Evolutionary conservation across 2,113 vertebrate genomes (phyloP), one percentile per base, ranked within the genome.

Genomic region (Eretmochelys imbricata): DNA sequence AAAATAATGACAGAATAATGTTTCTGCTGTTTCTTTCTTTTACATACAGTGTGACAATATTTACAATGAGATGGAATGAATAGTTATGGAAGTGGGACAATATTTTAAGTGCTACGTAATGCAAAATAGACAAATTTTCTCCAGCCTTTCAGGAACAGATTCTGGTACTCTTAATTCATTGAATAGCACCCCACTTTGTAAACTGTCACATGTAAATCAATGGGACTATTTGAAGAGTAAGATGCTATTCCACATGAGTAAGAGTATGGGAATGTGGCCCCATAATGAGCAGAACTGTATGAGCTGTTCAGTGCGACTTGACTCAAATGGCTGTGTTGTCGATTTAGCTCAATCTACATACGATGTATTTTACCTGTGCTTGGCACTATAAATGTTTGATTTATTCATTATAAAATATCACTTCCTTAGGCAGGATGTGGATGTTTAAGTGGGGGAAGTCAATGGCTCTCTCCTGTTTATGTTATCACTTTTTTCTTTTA

Each of bases 381-480:
- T 13, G 5, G 10, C 22, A 75, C 31, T 72, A 51, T 16, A 76
- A 72, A 86, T 53, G 50, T 76, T 76, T 13, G 10, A 48, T 51
- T 78, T 80, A 55, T 57, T 88, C 65, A 55, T 42, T 82, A 50
- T 88, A n/a, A 35, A 80, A 57, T 91, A 54, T 82, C 46, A 82
- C 79, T 93, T 91, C 75, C 90, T 86, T 88, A 51, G 84, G 78
- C 72, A 96, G 93, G 93, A 90, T 96, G 72, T 75, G 48, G 69
- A 29, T 24, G 38, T 51, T 90, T 81, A 48, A 57, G 42, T 53
- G n/a, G n/a, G n/a, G 65, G 55, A 83, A 62, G 80, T 91, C 91
- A 94, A 93, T 80, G 82, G 54, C 83, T 84, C 59, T 82, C 90
- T 95, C 81, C 88, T 92, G 57, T 96, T 95, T 94, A 88, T 76